Evolutionary conservation across 2,797 vertebrate genomes (phyloP), one percentile per base, ranked within the genome.

Genomic region (Zalophus californianus): DNA sequence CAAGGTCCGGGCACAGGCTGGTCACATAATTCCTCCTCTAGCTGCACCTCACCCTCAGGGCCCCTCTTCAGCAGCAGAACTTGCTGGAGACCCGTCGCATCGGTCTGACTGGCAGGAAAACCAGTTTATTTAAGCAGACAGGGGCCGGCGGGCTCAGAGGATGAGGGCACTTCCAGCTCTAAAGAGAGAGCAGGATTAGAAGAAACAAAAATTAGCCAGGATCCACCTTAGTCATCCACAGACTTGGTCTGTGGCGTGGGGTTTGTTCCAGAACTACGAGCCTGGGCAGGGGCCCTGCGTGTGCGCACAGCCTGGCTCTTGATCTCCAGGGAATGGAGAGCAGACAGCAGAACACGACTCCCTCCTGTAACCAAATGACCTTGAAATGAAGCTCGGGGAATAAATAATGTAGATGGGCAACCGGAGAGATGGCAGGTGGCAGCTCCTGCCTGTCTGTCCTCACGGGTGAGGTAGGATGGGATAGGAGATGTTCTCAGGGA

Each of bases 341-440:
- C 44, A n/a, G 52, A 41, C 52, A 2, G 68, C 38, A 52, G 62
- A 84, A 93, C 77, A 10, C 1, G 77, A 96, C 44, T 78, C 88
- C 88, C 41, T 79, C 75, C 91, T 83, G 97, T 95, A 97, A 97
- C 93, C 83, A 13, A 54, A 95, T 52, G 58, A 91, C 84, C 56
- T 13, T 23, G 96, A 95, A 85, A 83, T 4, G 16, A 48, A 52
- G 62, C 90, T 44, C 20, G 0, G 58, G 21, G 58, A 80, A 96
- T 97, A 38, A 97, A 98, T 98, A 96, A 98, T 97, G 93, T 20
- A 97, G 72, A 62, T 1, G 0, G 9, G 75, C 27, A 44, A 18
- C 41, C 38, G 29, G 58, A 83, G 68, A 58, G 32, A 68, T 20
- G 1, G 38, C 44, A 20, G 54, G 50, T n/a, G n/a, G 83, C 72